A percentile compares a stretch with the other conserved stretches of the same genome.
These are phyloP conservation scores for Apotomis capreana DNA, from an alignment of 2,888 invertebrate genomes.

Conservation along the genomic window DNA sequence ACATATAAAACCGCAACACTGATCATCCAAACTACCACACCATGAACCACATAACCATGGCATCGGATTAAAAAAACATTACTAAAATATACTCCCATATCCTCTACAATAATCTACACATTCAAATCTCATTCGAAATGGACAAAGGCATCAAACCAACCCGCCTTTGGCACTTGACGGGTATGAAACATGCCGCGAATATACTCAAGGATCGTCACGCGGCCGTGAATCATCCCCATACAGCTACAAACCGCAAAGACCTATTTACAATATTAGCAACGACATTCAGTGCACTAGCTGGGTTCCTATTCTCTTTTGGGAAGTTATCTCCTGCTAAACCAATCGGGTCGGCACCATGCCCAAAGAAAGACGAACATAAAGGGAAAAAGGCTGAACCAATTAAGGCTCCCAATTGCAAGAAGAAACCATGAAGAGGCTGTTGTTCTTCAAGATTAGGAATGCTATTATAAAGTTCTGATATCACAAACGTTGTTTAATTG, in stretches of 20 bases:
- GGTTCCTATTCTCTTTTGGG: conserved; percentile 52
- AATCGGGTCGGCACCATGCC: not conserved
- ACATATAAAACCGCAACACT: not conserved
- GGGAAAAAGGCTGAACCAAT: no score
- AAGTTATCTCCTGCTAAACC: conserved; percentile 44
- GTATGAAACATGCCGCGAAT: conserved; percentile 53
- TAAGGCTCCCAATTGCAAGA: not conserved
- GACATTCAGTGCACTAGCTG: conserved; percentile 35
- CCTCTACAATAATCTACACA: not conserved
- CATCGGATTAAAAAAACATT: not conserved
- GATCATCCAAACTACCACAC: not conserved
- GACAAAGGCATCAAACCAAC: conserved; percentile 63
- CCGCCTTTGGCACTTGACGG: conserved; percentile 62
- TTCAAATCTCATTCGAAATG: conserved; percentile 43
- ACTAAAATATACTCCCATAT: not conserved
- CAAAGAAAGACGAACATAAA: no score
- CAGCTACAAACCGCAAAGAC: conserved; percentile 45
- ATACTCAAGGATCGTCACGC: conserved; percentile 49
- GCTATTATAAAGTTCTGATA: not conserved
- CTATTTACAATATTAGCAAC: conserved; percentile 46
- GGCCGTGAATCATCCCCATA: conserved; percentile 40
- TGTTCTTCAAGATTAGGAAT: not conserved
- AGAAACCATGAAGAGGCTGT: not conserved
- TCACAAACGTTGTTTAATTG: not conserved
- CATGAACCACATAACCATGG: not conserved